phyloP scores from a whole-genome alignment of 30 jellyfish, hydroid and myxozoan genomes.

The Rhopilema esculentum region DNA sequence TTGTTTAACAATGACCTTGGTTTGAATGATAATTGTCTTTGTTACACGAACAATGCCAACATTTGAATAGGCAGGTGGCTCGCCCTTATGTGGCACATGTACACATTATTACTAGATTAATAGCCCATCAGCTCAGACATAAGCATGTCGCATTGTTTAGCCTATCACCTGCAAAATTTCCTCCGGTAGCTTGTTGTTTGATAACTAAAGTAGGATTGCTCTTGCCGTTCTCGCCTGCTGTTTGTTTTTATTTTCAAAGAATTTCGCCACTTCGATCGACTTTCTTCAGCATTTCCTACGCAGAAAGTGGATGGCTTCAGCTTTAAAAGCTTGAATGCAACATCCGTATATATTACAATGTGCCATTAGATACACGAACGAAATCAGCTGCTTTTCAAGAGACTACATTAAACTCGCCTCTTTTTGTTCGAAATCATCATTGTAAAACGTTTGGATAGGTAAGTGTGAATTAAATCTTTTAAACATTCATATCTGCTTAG shows the following conservation, averaged over 20 bases:
- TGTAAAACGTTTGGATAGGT: slow-evolving; percentile 54
- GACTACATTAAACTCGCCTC: background rate
- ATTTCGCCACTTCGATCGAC: background rate
- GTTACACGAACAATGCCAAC: slow-evolving; percentile 57
- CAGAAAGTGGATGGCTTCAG: background rate
- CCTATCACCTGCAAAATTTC: slow-evolving; percentile 69
- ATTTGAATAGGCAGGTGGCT: slow-evolving; percentile 74
- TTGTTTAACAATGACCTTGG: slow-evolving; percentile 59
- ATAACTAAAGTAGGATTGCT: slow-evolving; percentile 31
- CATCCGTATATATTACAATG: background rate
- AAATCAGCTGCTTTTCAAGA: slow-evolving; percentile 27
- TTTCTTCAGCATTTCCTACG: background rate
- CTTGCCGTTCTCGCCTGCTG: slow-evolving; percentile 39
- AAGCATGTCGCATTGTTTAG: slow-evolving; percentile 65
- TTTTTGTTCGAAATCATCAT: slow-evolving; percentile 5
- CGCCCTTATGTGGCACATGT: slow-evolving; percentile 74
- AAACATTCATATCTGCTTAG: background rate
- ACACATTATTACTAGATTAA: slow-evolving; percentile 75
- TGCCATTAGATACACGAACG: background rate
- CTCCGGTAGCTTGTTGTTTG: slow-evolving; percentile 54
- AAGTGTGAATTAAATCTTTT: slow-evolving; percentile 10
- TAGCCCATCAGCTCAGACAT: slow-evolving; percentile 74
- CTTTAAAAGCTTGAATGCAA: background rate
- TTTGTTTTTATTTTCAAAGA: background rate
- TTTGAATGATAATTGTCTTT: slow-evolving; percentile 70